These are phyloP conservation scores for Acleris sparsana DNA, from an alignment of 2,888 invertebrate species.

Conservation along the genomic window DNA sequence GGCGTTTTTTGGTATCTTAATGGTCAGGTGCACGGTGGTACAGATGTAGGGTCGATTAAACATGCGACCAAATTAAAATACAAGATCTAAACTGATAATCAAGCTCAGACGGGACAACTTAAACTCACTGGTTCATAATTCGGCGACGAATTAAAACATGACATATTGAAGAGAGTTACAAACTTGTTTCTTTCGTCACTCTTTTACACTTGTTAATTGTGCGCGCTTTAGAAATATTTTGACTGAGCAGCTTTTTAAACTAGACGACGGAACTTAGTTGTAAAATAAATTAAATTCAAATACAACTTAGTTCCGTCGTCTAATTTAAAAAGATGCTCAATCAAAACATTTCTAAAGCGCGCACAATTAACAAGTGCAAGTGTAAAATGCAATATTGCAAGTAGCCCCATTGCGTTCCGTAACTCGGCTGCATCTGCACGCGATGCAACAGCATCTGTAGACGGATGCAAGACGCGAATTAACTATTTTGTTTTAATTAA, in stretches of 20 bases:
- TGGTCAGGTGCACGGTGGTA: too few relatives aligned
- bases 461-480: constrained; percentile 19
- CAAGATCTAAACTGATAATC: too few relatives aligned
- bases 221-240: constrained; percentile 32
- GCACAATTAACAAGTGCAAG: constrained; percentile 42
- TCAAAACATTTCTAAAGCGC: constrained; percentile 21
- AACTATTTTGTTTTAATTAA: constrained; percentile 39
- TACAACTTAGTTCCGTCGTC: constrained; percentile 33
- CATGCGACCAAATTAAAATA: too few relatives aligned
- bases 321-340: background rate
- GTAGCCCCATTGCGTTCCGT: constrained; percentile 39
- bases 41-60: too few relatives aligned
- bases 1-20: too few relatives aligned
- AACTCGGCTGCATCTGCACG: constrained; percentile 12
- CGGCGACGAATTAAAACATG: too few relatives aligned
- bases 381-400: constrained; percentile 46
- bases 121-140: too few relatives aligned
- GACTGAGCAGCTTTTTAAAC: background rate
- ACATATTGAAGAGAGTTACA: too few relatives aligned
- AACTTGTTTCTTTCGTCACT: too few relatives aligned
- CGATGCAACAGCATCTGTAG: constrained; percentile 39
- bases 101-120: too few relatives aligned
- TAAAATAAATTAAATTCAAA: too few relatives aligned
- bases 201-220: constrained; percentile 41
- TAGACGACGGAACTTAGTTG: constrained; percentile 31